phyloP scores from a whole-genome alignment of 1,140 invertebrate species.

The Copidosoma floridanum region DNA sequence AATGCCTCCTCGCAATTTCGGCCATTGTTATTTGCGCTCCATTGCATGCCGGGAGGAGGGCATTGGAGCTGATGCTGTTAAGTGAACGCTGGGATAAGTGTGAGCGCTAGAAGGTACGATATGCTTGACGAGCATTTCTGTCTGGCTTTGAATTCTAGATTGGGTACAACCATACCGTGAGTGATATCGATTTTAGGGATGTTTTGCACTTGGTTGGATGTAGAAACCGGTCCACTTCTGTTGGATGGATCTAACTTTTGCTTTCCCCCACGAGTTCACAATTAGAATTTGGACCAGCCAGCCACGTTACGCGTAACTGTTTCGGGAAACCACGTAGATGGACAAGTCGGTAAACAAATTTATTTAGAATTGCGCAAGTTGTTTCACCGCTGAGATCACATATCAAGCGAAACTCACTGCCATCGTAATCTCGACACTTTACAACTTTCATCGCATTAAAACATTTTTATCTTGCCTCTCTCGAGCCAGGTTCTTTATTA shows the following conservation, averaged over 20 bases:
- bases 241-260: too few species aligned
- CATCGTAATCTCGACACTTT: background rate
- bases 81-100: too few species aligned
- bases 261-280: too few species aligned
- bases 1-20: background rate
- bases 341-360: too few species aligned
- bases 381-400: background rate
- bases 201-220: too few species aligned
- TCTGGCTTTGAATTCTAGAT: background rate
- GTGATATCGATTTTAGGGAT: background rate
- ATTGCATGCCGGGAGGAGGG: background rate
- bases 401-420: background rate
- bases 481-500: background rate
- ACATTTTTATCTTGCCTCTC: slow-evolving; percentile 1
- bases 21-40: slow-evolving; percentile 5
- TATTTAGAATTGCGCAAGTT: background rate
- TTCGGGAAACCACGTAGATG: too few species aligned
- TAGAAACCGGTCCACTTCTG: too few species aligned
- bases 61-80: background rate
- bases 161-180: slow-evolving; percentile 1
- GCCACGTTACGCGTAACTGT: too few species aligned
- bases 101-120: too few species aligned
- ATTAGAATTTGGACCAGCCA: too few species aligned
- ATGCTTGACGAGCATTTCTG: too few species aligned
- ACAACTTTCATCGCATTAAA: background rate